Evolutionary conservation across 2,888 invertebrate species (phyloP).

Genomic region (Eupithecia inturbata): DNA sequence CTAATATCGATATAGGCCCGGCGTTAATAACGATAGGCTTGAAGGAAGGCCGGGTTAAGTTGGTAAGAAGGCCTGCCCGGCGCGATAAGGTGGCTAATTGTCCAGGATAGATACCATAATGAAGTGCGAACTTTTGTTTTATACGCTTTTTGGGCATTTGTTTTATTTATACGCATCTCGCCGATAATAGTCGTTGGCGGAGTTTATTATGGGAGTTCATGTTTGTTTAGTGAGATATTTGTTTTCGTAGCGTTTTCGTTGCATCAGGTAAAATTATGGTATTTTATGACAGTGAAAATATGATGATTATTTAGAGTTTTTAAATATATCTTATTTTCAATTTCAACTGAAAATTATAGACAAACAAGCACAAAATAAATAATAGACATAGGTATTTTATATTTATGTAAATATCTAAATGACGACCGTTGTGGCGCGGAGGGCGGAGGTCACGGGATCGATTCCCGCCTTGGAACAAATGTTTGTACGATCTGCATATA

Average conservation of each 20-base stretch:
- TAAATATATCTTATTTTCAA: not conserved
- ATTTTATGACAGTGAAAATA: not conserved
- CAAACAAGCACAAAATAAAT: too few species aligned
- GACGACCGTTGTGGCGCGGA: too few species aligned
- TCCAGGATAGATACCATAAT: conserved; percentile 61
- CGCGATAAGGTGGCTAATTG: conserved; percentile 77
- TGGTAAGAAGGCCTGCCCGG: conserved; percentile 71
- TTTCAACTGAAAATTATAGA: too few species aligned
- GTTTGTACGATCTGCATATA: too few species aligned
- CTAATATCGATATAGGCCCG: conserved; percentile 44
- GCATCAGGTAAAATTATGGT: not conserved
- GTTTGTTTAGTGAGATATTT: not conserved
- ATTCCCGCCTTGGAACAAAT: too few species aligned
- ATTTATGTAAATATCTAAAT: too few species aligned
- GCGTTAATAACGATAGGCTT: conserved; percentile 42
- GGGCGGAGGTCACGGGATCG: too few species aligned
- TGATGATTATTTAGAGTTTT: not conserved
- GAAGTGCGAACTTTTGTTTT: conserved; percentile 41
- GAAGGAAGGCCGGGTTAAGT: conserved; percentile 55
- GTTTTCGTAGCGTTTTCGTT: not conserved
- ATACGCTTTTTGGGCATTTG: conserved; percentile 32
- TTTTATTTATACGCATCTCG: conserved; percentile 31
- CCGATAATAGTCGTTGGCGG: conserved; percentile 19
- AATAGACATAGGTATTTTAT: too few species aligned
- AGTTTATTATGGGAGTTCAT: conserved; percentile 4